Evolutionary conservation across 2,888 invertebrate species (phyloP).

Genomic region (Parthenolecanium corni): DNA sequence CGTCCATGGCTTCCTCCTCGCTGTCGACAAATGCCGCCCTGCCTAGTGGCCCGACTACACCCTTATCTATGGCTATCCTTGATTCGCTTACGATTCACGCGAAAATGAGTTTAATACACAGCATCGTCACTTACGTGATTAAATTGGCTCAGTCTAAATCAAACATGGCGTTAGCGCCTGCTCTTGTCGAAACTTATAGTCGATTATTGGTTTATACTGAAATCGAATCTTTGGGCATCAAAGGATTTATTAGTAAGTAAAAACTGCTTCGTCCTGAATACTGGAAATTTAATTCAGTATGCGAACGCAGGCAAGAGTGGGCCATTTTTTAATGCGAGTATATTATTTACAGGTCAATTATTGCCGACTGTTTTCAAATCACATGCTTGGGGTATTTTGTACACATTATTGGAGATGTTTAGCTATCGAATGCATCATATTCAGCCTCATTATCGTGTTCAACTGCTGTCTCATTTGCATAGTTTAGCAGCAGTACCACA

Average conservation of each 20-base stretch:
- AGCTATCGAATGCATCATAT: slow-evolving; percentile 93
- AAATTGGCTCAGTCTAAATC: slow-evolving; percentile 80
- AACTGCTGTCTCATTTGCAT: slow-evolving; percentile 80
- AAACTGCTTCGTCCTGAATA: background rate
- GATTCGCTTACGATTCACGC: slow-evolving; percentile 85
- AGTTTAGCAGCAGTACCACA: slow-evolving; percentile 82
- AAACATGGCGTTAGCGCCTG: slow-evolving; percentile 73
- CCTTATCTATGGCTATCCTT: slow-evolving; percentile 80
- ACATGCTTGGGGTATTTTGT: slow-evolving; percentile 90
- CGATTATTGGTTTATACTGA: slow-evolving; percentile 87
- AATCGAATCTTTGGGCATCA: slow-evolving; percentile 91
- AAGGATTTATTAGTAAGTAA: slow-evolving; percentile 78
- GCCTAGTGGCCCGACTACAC: slow-evolving; percentile 59
- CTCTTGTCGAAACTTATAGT: slow-evolving; percentile 88
- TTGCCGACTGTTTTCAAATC: slow-evolving; percentile 83
- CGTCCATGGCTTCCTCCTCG: slow-evolving; percentile 37
- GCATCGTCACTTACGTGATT: slow-evolving; percentile 77
- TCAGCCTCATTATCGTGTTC: slow-evolving; percentile 88
- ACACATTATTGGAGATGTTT: slow-evolving; percentile 91
- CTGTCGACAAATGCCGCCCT: slow-evolving; percentile 42
- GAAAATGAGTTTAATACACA: slow-evolving; percentile 83
- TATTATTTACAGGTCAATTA: slow-evolving; percentile 56
- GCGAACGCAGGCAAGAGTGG: no score
- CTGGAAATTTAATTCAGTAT: no score
- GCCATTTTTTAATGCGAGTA: no score